Evolutionary conservation across 2,797 vertebrate genomes (phyloP), one percentile per base, ranked within the genome.

Genomic region (Catamblyrhynchus diadema): DNA sequence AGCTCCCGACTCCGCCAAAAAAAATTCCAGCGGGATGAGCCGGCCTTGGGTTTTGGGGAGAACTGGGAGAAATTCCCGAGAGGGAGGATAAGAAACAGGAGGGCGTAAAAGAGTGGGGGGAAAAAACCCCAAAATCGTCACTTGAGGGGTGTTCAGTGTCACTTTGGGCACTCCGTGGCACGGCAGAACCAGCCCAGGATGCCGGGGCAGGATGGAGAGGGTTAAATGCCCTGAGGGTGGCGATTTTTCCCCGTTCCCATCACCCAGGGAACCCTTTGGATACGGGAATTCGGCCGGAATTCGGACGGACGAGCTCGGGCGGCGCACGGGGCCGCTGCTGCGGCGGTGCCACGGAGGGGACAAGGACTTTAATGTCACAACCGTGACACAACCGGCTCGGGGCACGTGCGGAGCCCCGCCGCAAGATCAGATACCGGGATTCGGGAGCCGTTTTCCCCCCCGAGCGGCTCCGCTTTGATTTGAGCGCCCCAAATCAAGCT

Each of bases 361-460:
- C 65, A 2, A 4, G 56, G 37, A 10, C 33, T 6, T 14, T 0
- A 6, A 18, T 2, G 10, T 6, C 12, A 2, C 30, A 15, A 1
- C 19, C 19, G 35, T 4, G 47, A 10, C 47, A 48, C 25, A 6
- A 48, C 0, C 20, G 1, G 48, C 62, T 2, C 24, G 35, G 33
- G 35, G 2, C 77, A n/a, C 28, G 60, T 21, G 42, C 23, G 6
- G 10, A 9, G 25, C 66, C 14, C 14, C 44, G 7, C 80, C 57
- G 28, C 80, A 62, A 7, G 6, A 82, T 82, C 80, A n/a, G 80
- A 82, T 64, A 54, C 41, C 67, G 80, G 48, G 19, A 15, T 15
- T 14, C 18, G 47, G 35, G 56, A 53, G 27, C 56, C 47, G 41
- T 22, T 53, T 30, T 1, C 14, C 27, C 13, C 3, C 37, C 14